Conservation (phyloP, 2,888 invertebrate species). For the Cryptocephalus moraei region DNA sequence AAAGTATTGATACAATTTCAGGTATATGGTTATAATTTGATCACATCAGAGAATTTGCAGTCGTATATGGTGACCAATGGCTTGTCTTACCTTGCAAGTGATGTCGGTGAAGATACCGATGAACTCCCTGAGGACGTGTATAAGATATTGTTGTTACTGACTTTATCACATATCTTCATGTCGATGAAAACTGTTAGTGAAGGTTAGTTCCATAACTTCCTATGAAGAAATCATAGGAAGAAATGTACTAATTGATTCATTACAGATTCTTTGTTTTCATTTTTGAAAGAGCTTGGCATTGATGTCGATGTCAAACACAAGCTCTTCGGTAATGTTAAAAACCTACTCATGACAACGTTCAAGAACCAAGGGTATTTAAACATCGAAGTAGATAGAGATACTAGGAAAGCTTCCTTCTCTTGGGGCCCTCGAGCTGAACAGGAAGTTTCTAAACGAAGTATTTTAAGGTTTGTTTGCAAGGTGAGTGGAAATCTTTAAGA, state of each 20-base stretch:
- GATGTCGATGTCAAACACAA: constrained; percentile 20
- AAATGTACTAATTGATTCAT: constrained; percentile 1
- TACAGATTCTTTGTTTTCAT: constrained; percentile 23
- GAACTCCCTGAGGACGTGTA: constrained; percentile 18
- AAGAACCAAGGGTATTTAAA: constrained; percentile 22
- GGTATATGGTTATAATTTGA: too few relatives aligned
- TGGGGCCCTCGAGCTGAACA: constrained; percentile 26
- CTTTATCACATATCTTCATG: constrained; percentile 27
- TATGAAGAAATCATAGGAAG: too few relatives aligned
- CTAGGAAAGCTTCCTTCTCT: constrained; percentile 17
- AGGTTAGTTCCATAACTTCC: constrained; percentile 14
- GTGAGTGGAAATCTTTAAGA: constrained; percentile 11
- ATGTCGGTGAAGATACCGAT: neutral
- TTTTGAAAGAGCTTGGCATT: constrained; percentile 21
- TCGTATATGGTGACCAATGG: too few relatives aligned
- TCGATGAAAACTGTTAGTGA: constrained; percentile 19
- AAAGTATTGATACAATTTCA: too few relatives aligned
- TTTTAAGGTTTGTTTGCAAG: constrained; percentile 26
- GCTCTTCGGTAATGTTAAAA: constrained; percentile 24
- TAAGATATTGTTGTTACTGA: constrained; percentile 21
- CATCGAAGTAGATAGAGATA: constrained; percentile 17
- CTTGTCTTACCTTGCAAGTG: too few relatives aligned
- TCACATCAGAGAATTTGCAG: too few relatives aligned
- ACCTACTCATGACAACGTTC: constrained; percentile 19
- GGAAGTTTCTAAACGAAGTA: constrained; percentile 24